Percentiles rank a stretch among this genome's conserved stretches.
Evolutionary conservation across 2,797 vertebrate species (phyloP).

Genomic region (Phataginus tetradactyla): DNA sequence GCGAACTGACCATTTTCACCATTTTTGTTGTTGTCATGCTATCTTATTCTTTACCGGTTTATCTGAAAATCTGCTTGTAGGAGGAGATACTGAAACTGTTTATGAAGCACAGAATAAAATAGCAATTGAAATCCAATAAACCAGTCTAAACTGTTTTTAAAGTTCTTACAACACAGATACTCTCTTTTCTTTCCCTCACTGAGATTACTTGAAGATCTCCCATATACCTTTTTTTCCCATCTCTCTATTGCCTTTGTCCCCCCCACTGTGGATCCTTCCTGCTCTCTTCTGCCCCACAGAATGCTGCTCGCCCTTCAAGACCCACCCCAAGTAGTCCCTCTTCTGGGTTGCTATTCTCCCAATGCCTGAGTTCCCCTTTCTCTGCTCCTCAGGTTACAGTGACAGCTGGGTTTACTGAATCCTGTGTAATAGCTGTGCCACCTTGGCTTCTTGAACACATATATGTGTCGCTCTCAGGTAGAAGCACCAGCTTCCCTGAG

Average conservation of each 20-base stretch:
- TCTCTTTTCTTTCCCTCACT: background rate
- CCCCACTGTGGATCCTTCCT: fast-evolving
- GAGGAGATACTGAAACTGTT: background rate
- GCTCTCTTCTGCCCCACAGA: background rate
- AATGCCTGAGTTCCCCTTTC: background rate
- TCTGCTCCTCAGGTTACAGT: background rate
- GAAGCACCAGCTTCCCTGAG: background rate
- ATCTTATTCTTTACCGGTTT: background rate
- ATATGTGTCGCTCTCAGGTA: background rate
- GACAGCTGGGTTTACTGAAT: background rate
- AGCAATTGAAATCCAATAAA: background rate
- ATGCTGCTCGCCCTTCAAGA: background rate
- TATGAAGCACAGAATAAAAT: background rate
- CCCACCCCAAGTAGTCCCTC: background rate
- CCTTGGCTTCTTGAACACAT: background rate
- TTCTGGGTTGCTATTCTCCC: background rate
- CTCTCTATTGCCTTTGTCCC: background rate
- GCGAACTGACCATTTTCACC: background rate
- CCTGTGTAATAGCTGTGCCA: background rate
- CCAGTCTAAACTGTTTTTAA: background rate
- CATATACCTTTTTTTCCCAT: too few relatives aligned
- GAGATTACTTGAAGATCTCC: background rate
- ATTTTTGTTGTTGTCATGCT: background rate
- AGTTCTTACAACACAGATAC: background rate
- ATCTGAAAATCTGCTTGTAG: background rate